Evolutionary conservation across 1,140 invertebrate genomes (phyloP).

Genomic region (Sycobia sp.): DNA sequence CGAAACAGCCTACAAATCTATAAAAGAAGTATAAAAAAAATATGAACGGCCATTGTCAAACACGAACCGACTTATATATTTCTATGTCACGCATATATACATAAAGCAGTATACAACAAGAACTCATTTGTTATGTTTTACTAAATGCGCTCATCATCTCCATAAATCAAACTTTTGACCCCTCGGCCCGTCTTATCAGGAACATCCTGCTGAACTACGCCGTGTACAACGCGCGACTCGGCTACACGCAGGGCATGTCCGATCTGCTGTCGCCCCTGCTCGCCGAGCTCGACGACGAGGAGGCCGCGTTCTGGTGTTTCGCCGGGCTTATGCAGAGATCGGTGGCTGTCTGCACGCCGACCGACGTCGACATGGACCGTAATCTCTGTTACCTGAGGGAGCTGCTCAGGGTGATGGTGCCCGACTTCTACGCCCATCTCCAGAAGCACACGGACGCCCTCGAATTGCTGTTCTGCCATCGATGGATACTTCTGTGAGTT

Average conservation of each 20-base stretch:
- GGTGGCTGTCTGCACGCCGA: conserved; percentile 90
- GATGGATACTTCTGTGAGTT: conserved; percentile 89
- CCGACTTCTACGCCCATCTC: conserved; percentile 85
- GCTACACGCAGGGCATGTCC: conserved; percentile 91
- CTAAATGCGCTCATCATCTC: too few species aligned
- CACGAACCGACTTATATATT: too few species aligned
- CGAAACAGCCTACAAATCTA: too few species aligned
- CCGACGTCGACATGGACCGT: conserved; percentile 91
- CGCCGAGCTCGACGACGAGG: conserved; percentile 85
- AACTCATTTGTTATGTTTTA: too few species aligned
- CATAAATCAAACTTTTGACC: neutral
- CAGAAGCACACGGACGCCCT: conserved; percentile 81
- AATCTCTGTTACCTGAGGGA: conserved; percentile 88
- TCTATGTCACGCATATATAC: too few species aligned
- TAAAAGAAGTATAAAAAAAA: too few species aligned
- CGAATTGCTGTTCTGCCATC: conserved; percentile 88
- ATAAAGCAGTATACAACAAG: too few species aligned
- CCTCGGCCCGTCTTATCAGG: conserved; percentile 62
- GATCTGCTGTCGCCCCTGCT: conserved; percentile 87
- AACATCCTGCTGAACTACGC: conserved; percentile 93
- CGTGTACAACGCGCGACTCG: conserved; percentile 82
- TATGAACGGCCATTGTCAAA: too few species aligned
- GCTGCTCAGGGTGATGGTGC: conserved; percentile 84
- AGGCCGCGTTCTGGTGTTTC: conserved; percentile 93
- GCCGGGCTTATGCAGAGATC: conserved; percentile 89